Evolutionary conservation across 2,888 invertebrate species (phyloP), one percentile per base, ranked within the genome.

Genomic region (Drosophila niveifrons): DNA sequence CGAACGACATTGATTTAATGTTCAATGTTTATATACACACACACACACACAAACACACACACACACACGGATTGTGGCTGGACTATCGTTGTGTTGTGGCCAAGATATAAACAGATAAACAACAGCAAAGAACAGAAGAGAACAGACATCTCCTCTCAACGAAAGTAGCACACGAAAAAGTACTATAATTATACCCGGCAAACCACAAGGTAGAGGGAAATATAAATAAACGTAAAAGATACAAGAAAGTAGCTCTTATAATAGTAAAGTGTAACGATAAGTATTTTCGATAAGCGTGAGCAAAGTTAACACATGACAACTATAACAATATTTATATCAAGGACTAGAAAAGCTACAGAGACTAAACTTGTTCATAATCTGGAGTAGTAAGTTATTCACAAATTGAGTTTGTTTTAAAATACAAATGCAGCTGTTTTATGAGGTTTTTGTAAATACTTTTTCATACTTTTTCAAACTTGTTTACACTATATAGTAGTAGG

Each of bases 1-100:
- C 70, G 58, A 85, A 18, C 65, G 86, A 89, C 82, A 89, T 89
- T 89, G 82, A 83, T 89, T 89, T 85, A 85, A 89, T 89, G 79
- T 89, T 89, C 82, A 85, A 89, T 89, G 79, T 65, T 78, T 68
- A 18, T 61, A 50, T 36, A 36, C 36, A 50, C 36, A 64, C 34
- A 48, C 17, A 53, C 41, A 58, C 44, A 50, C 36, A 64, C 34
- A 48, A 15, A 53, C 41, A 58, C 44, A 4, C 23, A 23, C 23
- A 23, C 23, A 18, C 41, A 64, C 44, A 48, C 17, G 50, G 39
- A 28, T 29, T 43, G 50, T 41, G 43, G 31, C 61, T 66, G 79
- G 75, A 63, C 56, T 56, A 71, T 44, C 41, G 72, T 10, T 67
- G 52, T 36, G 52, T 39, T 44, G 50, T 29, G 75, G 75, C 31